A percentile compares a stretch with the other conserved stretches of the same genome.
phyloP scores from a whole-genome alignment of 1,140 invertebrate genomes.

The Hylaeus volcanicus region DNA sequence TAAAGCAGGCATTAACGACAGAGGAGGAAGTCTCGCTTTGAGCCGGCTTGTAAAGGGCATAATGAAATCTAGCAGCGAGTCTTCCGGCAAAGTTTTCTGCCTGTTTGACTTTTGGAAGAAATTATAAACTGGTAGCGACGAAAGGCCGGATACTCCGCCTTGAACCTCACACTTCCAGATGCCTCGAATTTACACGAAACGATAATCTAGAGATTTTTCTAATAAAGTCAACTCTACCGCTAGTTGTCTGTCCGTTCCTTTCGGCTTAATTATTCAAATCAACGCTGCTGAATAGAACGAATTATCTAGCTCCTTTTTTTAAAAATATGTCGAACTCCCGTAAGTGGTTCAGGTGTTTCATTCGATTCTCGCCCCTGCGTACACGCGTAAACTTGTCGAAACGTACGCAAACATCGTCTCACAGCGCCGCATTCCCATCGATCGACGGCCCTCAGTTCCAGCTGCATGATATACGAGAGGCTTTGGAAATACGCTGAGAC shows the following conservation, averaged over 20 bases:
- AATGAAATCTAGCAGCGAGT: slow-evolving; percentile 42
- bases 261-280: no score
- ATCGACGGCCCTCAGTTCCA: slow-evolving; percentile 42
- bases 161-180: no score
- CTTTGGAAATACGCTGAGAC: slow-evolving; percentile 18
- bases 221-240: no score
- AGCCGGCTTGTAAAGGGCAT: neutral
- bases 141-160: no score
- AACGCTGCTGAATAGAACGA: no score
- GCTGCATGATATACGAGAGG: slow-evolving; percentile 20
- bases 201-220: no score
- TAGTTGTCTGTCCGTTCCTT: no score
- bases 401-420: slow-evolving; percentile 47
- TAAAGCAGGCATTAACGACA: neutral
- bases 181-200: no score
- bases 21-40: slow-evolving; percentile 1
- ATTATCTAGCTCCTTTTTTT: no score
- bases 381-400: slow-evolving; percentile 46
- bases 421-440: slow-evolving; percentile 44
- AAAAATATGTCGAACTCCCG: no score
- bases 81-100: slow-evolving; percentile 5
- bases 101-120: neutral
- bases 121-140: slow-evolving; percentile 44
- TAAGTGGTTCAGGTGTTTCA: no score
- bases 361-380: neutral